Evolutionary conservation across 2,797 vertebrate species (phyloP).

Genomic region (Gallinago nigripennis): DNA sequence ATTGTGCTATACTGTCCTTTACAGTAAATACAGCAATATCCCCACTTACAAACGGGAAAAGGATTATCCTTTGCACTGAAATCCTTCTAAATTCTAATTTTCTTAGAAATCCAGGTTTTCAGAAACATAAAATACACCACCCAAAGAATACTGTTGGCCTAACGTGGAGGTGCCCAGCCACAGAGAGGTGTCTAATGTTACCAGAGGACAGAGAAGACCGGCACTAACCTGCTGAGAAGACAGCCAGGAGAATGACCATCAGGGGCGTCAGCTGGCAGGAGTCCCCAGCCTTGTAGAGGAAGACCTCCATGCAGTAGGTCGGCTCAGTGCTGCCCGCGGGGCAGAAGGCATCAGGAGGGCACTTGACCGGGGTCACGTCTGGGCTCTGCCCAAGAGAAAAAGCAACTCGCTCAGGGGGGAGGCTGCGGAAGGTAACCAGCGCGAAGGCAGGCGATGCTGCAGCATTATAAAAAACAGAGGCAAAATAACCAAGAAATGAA

Average conservation of each 20-base stretch:
- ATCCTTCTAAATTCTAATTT: too few species aligned
- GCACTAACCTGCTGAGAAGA: conserved; percentile 80
- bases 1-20: neutral
- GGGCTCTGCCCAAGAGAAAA: conserved; percentile 79
- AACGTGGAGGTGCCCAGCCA: neutral
- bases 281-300: conserved; percentile 84
- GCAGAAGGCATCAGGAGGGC: conserved; percentile 89
- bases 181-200: neutral
- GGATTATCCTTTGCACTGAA: neutral
- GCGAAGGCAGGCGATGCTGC: neutral
- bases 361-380: conserved; percentile 84
- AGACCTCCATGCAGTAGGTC: conserved; percentile 89
- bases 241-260: conserved; percentile 81
- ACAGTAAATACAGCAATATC: neutral
- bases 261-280: conserved; percentile 86
- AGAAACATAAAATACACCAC: neutral
- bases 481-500: neutral
- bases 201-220: neutral
- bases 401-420: neutral
- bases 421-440: neutral
- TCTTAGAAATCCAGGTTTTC: neutral
- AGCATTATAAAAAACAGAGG: neutral
- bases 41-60: neutral
- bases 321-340: conserved; percentile 83
- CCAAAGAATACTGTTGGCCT: neutral